These are phyloP conservation scores for Pontoporia blainvillei DNA, from an alignment of 2,113 vertebrate genomes.

Conservation along the genomic window DNA sequence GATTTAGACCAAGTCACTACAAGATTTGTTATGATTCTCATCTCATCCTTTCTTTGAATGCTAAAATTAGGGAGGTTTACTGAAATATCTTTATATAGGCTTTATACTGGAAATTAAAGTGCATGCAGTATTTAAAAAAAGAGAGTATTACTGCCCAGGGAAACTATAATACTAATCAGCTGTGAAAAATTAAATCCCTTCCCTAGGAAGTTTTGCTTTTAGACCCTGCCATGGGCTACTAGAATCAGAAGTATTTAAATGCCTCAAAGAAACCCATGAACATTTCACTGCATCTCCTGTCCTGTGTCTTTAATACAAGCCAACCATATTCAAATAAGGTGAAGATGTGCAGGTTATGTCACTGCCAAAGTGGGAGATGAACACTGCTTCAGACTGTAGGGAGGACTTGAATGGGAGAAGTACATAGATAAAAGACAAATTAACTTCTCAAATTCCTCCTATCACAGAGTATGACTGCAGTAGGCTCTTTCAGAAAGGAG, in stretches of 20 bases:
- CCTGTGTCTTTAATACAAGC: not conserved
- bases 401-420: not conserved
- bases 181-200: not conserved
- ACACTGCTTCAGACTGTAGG: not conserved
- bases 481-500: not conserved
- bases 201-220: not conserved
- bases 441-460: not conserved
- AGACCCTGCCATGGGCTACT: not conserved
- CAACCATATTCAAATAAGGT: not conserved
- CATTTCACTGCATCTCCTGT: not conserved
- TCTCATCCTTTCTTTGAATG: not conserved
- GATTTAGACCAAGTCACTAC: not conserved
- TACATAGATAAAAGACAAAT: not conserved
- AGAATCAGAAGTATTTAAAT: not conserved
- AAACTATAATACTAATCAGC: not conserved
- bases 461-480: not conserved
- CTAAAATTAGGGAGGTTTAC: not conserved
- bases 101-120: not conserved
- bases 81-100: not conserved
- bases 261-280: not conserved
- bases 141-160: not conserved
- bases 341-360: too few species aligned
- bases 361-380: not conserved
- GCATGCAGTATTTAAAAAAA: not conserved
- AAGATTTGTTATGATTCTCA: not conserved